Conservation (phyloP, 2,797 vertebrate genomes). For the Loriculus beryllinus region DNA sequence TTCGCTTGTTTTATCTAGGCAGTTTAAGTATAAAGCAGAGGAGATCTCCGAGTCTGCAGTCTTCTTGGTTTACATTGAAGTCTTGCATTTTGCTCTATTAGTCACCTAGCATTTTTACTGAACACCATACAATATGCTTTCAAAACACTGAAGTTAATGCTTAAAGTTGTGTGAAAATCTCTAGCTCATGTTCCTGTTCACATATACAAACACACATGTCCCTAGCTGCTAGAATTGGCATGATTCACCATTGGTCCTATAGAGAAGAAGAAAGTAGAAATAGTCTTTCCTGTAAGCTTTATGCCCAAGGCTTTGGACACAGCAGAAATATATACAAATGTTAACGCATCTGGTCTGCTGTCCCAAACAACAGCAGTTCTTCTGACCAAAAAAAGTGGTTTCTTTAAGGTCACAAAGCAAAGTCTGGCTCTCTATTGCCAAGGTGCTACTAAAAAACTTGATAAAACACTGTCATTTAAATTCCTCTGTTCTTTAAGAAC, state of each 20-base stretch:
- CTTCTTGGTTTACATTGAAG: constrained; percentile 22
- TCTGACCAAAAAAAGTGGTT: background rate
- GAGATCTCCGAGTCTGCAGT: background rate
- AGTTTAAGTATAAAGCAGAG: background rate
- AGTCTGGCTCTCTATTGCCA: background rate
- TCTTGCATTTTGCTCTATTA: constrained; percentile 60
- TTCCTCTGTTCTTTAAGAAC: background rate
- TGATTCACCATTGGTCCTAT: background rate
- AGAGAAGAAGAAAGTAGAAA: background rate
- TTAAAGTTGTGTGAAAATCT: background rate
- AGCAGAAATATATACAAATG: background rate
- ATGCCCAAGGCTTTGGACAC: background rate
- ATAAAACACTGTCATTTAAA: background rate
- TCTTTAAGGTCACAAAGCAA: background rate
- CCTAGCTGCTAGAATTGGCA: background rate
- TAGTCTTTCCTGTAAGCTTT: background rate
- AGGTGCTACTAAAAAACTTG: background rate
- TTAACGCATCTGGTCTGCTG: background rate
- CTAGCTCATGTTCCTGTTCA: constrained; percentile 17
- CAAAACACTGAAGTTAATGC: constrained; percentile 19
- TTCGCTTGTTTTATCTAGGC: background rate
- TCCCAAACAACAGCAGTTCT: background rate
- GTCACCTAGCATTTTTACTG: background rate
- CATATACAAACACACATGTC: background rate
- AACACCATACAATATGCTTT: constrained; percentile 24